These are phyloP conservation scores for Amblyopsis rosae DNA, from an alignment of 2,113 vertebrate species.

Conservation along the genomic window DNA sequence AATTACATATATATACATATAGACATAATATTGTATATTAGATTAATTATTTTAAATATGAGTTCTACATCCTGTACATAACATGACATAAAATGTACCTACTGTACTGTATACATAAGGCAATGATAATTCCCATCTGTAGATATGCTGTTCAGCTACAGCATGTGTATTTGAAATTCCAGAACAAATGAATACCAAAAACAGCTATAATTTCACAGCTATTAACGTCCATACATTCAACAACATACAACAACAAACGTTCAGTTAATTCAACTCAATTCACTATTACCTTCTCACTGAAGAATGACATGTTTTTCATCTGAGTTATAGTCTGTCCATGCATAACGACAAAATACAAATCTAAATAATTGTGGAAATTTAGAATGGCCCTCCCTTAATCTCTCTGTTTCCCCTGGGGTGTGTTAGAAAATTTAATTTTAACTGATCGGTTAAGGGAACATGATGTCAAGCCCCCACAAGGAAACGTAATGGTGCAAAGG, in stretches of 20 bases:
- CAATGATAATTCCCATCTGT: no score
- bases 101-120: no score
- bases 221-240: no score
- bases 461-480: conserved; percentile 49
- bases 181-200: not conserved
- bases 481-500: conserved; percentile 45
- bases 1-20: no score
- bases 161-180: not conserved
- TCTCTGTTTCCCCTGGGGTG: conserved; percentile 40
- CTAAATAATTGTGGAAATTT: conserved; percentile 37
- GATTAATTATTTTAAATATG: no score
- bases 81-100: no score
- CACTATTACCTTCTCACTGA: not conserved
- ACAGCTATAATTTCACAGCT: not conserved
- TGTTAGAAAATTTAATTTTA: conserved; percentile 50
- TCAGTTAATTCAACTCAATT: not conserved
- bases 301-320: conserved; percentile 6
- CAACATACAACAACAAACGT: no score
- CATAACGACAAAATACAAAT: conserved; percentile 23
- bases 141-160: not conserved
- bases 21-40: no score
- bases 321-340: not conserved
- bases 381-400: conserved; percentile 44
- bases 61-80: no score
- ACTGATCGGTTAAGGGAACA: conserved; percentile 57